These are phyloP conservation scores for Platynereis dumerilii DNA, from an alignment of 2,888 invertebrate genomes.

Conservation along the genomic window DNA sequence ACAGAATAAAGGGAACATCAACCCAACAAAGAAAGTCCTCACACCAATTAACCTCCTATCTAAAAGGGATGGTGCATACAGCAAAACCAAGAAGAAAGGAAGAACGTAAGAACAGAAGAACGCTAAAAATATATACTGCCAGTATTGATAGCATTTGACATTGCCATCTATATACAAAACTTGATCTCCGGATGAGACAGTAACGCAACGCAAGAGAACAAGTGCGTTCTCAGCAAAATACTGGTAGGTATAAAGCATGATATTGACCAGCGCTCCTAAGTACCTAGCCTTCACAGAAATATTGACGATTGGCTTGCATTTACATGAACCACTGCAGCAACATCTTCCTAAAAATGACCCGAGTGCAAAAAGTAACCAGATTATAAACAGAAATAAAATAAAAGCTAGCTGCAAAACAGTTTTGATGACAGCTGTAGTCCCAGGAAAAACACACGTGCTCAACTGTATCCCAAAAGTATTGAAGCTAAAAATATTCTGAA, in stretches of 20 bases:
- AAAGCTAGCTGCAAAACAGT: slow-evolving; percentile 7
- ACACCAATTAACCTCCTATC: slow-evolving; percentile 7
- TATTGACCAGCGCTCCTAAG: slow-evolving; percentile 8
- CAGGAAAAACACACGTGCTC: slow-evolving; percentile 18
- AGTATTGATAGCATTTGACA: slow-evolving; percentile 23
- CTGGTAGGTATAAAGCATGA: slow-evolving; percentile 21
- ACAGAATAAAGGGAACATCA: slow-evolving; percentile 17
- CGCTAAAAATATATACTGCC: slow-evolving; percentile 31
- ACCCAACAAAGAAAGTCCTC: slow-evolving; percentile 7
- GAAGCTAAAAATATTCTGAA: slow-evolving; percentile 19
- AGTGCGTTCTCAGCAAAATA: slow-evolving; percentile 26
- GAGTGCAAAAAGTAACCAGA: neutral
- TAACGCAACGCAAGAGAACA: slow-evolving; percentile 24
- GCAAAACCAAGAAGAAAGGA: slow-evolving; percentile 31
- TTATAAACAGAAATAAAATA: slow-evolving; percentile 9
- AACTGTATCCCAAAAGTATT: slow-evolving; percentile 14
- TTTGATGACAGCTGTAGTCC: slow-evolving; percentile 18
- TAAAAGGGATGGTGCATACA: slow-evolving; percentile 28
- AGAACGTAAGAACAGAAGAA: slow-evolving; percentile 25
- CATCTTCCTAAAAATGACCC: neutral
- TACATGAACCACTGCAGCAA: neutral
- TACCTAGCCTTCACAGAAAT: slow-evolving; percentile 13
- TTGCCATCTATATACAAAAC: slow-evolving; percentile 33
- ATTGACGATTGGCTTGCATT: slow-evolving; percentile 1
- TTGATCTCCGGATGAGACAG: slow-evolving; percentile 3